phyloP scores from a whole-genome alignment of 2,113 vertebrate genomes.

The Chamaea fasciata region DNA sequence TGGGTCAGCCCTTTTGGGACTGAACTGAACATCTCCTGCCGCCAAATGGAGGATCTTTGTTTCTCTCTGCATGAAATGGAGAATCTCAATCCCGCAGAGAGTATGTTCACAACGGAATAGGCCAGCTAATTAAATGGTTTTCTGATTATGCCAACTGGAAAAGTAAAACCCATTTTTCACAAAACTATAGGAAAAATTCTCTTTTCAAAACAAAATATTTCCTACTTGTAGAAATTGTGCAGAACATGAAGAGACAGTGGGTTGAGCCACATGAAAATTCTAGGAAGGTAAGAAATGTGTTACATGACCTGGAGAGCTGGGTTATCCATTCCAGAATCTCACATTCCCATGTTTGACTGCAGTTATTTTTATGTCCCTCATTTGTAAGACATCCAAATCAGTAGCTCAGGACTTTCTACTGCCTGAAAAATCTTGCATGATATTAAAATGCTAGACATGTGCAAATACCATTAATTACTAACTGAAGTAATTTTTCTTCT shows the following conservation, averaged over 20 bases:
- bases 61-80: neutral
- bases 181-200: neutral
- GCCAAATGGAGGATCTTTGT: accelerated
- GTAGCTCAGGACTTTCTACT: neutral
- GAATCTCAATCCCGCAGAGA: neutral
- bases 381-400: neutral
- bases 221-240: neutral
- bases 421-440: neutral
- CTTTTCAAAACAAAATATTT: neutral
- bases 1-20: neutral
- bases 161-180: neutral
- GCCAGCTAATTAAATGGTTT: neutral
- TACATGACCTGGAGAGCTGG: neutral
- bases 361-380: neutral
- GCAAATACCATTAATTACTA: conserved; percentile 13
- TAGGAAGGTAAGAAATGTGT: neutral
- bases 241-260: neutral
- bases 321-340: neutral
- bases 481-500: neutral
- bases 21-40: neutral
- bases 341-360: neutral
- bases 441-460: neutral
- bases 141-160: neutral
- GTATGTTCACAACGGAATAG: neutral
- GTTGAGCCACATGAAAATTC: neutral